Percentiles rank a stretch among this genome's conserved stretches.
These are phyloP conservation scores for Synergus umbraculus DNA, from an alignment of 2,888 invertebrate species.

Conservation along the genomic window DNA sequence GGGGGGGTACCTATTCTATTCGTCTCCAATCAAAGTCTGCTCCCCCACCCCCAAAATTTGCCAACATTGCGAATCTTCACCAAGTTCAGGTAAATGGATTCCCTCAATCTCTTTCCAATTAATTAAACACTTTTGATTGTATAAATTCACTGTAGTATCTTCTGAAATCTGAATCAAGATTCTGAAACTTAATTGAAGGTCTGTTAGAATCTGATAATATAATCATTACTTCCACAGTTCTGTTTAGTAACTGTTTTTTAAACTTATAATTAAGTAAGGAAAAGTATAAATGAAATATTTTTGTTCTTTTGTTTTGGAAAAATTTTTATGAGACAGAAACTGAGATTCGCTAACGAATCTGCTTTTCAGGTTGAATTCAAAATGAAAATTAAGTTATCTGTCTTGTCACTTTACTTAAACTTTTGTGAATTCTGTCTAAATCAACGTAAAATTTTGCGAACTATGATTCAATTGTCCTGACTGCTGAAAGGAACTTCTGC, in stretches of 20 bases:
- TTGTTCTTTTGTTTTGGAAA: background rate
- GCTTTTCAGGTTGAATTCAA: background rate
- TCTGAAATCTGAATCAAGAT: background rate
- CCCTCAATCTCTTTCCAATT: conserved; percentile 11
- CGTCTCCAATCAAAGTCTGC: conserved; percentile 75
- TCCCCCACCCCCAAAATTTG: conserved; percentile 61
- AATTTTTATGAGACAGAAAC: background rate
- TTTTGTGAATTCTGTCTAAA: background rate
- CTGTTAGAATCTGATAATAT: too few species aligned
- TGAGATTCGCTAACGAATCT: background rate
- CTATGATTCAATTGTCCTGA: conserved; percentile 25
- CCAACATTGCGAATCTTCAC: conserved; percentile 62
- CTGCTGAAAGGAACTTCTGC: conserved; percentile 16
- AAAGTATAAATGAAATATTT: background rate
- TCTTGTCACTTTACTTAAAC: background rate
- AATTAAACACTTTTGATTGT: background rate
- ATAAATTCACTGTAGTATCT: background rate
- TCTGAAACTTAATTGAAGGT: background rate
- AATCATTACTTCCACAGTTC: background rate
- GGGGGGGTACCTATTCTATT: conserved; percentile 84
- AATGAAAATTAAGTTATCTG: background rate
- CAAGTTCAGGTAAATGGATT: conserved; percentile 65
- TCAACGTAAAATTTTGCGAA: conserved; percentile 33
- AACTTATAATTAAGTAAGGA: background rate
- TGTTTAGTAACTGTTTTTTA: background rate